Evolutionary conservation across 2,113 vertebrate genomes (phyloP).

Genomic region (Amia ocellicauda): DNA sequence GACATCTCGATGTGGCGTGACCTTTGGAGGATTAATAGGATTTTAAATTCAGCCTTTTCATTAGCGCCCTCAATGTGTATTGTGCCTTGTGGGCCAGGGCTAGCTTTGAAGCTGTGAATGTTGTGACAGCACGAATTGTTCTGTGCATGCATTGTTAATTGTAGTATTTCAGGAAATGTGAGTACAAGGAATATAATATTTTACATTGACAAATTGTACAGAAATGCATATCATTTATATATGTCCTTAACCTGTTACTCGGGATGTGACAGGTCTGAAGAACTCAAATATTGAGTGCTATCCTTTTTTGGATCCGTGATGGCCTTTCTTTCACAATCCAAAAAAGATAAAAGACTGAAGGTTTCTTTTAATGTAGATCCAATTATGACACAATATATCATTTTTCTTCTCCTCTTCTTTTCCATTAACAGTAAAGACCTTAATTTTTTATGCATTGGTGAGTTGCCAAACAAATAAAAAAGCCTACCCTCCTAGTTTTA

Average conservation of each 20-base stretch:
- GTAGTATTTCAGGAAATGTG: constrained; percentile 34
- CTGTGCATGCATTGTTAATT: constrained; percentile 35
- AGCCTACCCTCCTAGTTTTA: constrained; percentile 3
- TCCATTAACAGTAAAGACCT: constrained; percentile 12
- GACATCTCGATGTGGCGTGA: constrained; percentile 36
- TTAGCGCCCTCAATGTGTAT: constrained; percentile 34
- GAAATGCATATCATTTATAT: too few species aligned
- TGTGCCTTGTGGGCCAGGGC: constrained; percentile 34
- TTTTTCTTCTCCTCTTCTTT: neutral
- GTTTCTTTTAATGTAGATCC: neutral
- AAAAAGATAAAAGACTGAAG: too few species aligned
- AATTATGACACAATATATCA: neutral
- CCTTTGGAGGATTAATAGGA: constrained; percentile 47
- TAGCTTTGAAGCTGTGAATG: constrained; percentile 36
- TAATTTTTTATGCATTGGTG: constrained; percentile 2
- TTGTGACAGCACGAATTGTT: constrained; percentile 41
- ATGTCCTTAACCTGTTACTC: too few species aligned
- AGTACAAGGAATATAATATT: constrained; percentile 15
- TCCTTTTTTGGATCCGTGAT: neutral
- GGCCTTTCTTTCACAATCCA: neutral
- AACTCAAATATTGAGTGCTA: neutral
- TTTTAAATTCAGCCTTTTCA: constrained; percentile 51
- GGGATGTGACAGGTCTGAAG: too few species aligned
- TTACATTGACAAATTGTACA: neutral
- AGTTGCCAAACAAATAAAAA: constrained; percentile 10